Evolutionary conservation across 2,113 vertebrate species (phyloP), one percentile per base, ranked within the genome.

Genomic region (Ciconia stormi): DNA sequence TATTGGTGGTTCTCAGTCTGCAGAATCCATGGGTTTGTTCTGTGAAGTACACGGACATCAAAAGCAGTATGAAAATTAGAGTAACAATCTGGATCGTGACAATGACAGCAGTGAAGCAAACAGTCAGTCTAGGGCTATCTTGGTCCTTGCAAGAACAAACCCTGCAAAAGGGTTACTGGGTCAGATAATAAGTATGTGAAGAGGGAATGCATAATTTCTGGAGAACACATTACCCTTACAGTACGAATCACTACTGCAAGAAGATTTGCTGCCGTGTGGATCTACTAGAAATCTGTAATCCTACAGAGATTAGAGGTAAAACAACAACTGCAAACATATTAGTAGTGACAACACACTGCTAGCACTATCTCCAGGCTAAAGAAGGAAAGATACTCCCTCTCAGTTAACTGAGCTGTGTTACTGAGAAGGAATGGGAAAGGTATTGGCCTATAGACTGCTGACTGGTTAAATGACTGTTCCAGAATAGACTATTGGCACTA

Each of bases 121-220:
- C 30, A 23, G 11, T 29, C 58, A 7, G 9, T 6, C 52, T 56
- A 15, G 3, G 11, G 15, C 22, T 36, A 20, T 9, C 61, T 14
- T 17, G 36, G 20, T 21, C 27, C 26, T 42, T 20, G 9, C 13
- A 62, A 78, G 55, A 56, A 47, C 9, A 77, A 72, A 76, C 18
- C 36, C 74, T 56, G 15, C 26, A n/a, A 34, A 55, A 40, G 14
- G 30, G 29, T 53, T 34, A 47, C 34, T 23, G 32, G 18, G 20
- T 30, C 38, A 65, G 26, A 32, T 26, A 46, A 17, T 2, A 55
- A 44, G 5, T 2, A 50, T 0, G 2, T 6, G 20, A 63, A 50
- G 32, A 59, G 40, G 9, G 16, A 78, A 63, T 1, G 16, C 22
- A 1, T 5, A 23, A 63, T n/a, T 87, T 50, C 40, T 81, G 20